Evolutionary conservation across 2,797 vertebrate genomes (phyloP).

Genomic region (Sebastiscus albofasciatus): DNA sequence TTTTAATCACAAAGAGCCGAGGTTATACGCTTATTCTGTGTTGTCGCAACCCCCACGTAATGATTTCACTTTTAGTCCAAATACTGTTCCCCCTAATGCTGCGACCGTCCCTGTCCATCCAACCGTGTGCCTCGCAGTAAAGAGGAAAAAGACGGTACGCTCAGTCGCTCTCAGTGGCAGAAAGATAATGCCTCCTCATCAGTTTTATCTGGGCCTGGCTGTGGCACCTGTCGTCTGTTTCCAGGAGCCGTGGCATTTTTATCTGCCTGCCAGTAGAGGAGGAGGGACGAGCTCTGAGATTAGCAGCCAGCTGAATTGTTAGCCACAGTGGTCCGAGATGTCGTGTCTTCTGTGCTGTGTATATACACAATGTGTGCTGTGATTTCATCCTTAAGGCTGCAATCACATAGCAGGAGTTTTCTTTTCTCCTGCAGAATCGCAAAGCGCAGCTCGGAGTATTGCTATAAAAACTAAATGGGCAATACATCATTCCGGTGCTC

Average conservation of each 20-base stretch:
- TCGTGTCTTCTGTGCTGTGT: background rate
- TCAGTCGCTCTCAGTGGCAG: background rate
- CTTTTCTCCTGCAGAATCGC: background rate
- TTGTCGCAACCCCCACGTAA: background rate
- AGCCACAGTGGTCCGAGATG: background rate
- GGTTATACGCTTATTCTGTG: background rate
- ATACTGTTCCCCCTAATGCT: background rate
- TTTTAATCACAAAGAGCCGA: background rate
- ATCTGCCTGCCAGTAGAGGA: slow-evolving; percentile 36
- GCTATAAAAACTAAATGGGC: background rate
- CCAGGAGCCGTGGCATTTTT: slow-evolving; percentile 28
- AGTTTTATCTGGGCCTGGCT: slow-evolving; percentile 56
- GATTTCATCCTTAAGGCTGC: background rate
- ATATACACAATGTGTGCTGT: background rate
- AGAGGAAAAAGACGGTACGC: background rate
- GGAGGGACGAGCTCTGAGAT: slow-evolving; percentile 26
- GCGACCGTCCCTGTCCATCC: background rate
- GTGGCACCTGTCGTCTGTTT: slow-evolving; percentile 61
- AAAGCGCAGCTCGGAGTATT: background rate
- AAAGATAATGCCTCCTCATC: slow-evolving; percentile 54
- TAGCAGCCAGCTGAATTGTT: slow-evolving; percentile 14
- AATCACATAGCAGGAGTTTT: background rate
- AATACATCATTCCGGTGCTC: background rate
- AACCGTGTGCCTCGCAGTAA: background rate
- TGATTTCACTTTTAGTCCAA: background rate